Evolutionary conservation across 2,797 vertebrate species (phyloP), one percentile per base, ranked within the genome.

Genomic region (Chelidonichthys spinosus): DNA sequence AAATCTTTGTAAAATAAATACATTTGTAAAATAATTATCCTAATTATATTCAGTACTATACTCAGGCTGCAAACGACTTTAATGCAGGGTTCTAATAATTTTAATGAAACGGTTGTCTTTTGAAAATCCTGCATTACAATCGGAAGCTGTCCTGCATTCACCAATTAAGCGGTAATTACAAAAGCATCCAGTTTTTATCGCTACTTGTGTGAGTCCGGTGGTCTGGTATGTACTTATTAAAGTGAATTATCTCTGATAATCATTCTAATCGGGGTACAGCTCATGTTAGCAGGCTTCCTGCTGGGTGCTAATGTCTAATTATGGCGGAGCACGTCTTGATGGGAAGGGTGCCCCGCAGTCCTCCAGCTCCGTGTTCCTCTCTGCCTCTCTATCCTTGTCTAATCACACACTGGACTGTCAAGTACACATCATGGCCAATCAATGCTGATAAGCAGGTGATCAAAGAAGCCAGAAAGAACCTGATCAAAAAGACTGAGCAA

Each of bases 251-350:
- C 91, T 90, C 77, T 90, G 89, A 89, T 92, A 90, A 92, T 92
- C 89, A 92, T 89, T 93, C 81, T 92, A 92, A 94, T 92, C 81
- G 84, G 76, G 90, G 89, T 90, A 90, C 85, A 82, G 90, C 91
- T 90, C 85, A 87, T 92, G 92, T 92, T 92, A 89, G 90, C 85
- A 76, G 88, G 85, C 90, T 81, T 91, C 93, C 92, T 93, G 92
- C 93, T 93, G 92, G 79, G 93, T 82, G 89, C 88, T 94, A 94
- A 93, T 94, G 92, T 92, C 89, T 94, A 92, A 94, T 94, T 93
- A 93, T 87, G 88, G 80, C 76, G 72, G 83, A 93, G 90, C 90
- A 88, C 76, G 76, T 92, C 90, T 91, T 85, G 88, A 91, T 91
- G 86, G 87, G 90, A 90, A 83, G 81, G 83, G 74, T 89, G 86